Base-by-base conservation (phyloP, 30 jellyfish, hydroid and myxozoan species). In the Chironex yamaguchii region DNA sequence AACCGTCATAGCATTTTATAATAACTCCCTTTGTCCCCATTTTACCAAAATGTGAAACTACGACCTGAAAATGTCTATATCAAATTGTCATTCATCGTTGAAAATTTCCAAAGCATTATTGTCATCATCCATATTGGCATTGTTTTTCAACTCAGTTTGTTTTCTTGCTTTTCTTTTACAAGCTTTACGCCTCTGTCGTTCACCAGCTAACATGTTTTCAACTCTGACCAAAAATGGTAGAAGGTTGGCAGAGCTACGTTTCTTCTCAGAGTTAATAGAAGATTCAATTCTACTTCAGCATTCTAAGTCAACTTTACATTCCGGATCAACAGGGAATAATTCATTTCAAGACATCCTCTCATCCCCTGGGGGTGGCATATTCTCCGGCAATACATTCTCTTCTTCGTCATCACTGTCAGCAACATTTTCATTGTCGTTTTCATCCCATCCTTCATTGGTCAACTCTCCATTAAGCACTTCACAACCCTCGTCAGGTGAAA, bases 221-320 rank as follows among this genome's bases (percentile, higher is more conserved):
- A 66, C 62, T 66, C 79, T 30, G 63, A 66, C 67, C 79, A 66
- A 66, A 30, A 66, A 66, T 66, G 79, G 67, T 24, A 66, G 79
- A 27, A 66, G 52, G 21, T 66, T 66, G 52, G 79, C 62, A 27
- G 79, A 3, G 67, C 62, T 66, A 66, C 67, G 26, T 66, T 6
- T 66, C 62, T 66, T 66, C 71, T 17, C 71, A 30, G 79, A 2
- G 79, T 12, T 66, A 20, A 66, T 66, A 66, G 62, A 26, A 2
- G 67, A 3, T 30, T 66, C 79, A 20, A 66, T 66, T 66, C 62
- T 27, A 30, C 79, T 66, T 20, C 26, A 24, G 29, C 79, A 3
- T 66, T 66, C 79, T 20, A 66, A 30, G 62, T 66, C 79, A 27
- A 62, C 79, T 4, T 66, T 66, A 27, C 26, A 31, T 24, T 3